Base-by-base conservation (phyloP, 2,888 invertebrate genomes). In the Tryphoninae sp. region DNA sequence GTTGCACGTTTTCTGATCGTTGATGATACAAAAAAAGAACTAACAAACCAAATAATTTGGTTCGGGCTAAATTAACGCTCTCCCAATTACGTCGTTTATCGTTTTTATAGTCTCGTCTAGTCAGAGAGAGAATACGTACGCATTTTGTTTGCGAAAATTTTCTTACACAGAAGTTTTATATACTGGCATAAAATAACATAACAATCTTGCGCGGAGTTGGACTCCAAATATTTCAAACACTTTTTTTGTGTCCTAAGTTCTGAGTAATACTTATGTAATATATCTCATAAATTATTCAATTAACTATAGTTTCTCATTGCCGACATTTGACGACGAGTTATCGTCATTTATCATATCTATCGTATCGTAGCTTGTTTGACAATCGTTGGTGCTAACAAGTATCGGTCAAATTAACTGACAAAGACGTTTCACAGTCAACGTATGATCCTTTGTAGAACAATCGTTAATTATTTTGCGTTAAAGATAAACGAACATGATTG, bases 211-310 rank as follows among this genome's bases (percentile, higher is more conserved):
- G 22, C 45, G 74, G 78, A 86, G 83, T 86, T 84, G 22, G 53
- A 85, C 84, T 83, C 84, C 71, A 51, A 71, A 73, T 62, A 67
- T 67, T 65, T 55, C 33, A 69, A 65, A 64, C 73, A 58, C 71
- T 74, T 62, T 55, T 64, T 71, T 68, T 26, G 19, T 73, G 55
- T 73, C 80, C 79, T 85, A 85, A 61, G 79, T 72, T 80, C 73
- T 67, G 82, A 82, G 72, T 86, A 85, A 86, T 86, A 86, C 85
- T 86, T 84, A 84, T 86, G 71, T 82, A 76, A 83, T 83, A 82
- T 79, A 61, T 83, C 67, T 81, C 72, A 84, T 83, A 83, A 85
- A 85, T 85, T 77, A 83, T 76, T 78, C 65, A 83, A 78, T 84
- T 59, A 74, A 76, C 83, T 82, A 80, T 84, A 78, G 49, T 58